A percentile compares a stretch with the other conserved stretches of the same genome.
Evolutionary conservation across 2,113 vertebrate species (phyloP).

Genomic region (Varanus komodoensis): DNA sequence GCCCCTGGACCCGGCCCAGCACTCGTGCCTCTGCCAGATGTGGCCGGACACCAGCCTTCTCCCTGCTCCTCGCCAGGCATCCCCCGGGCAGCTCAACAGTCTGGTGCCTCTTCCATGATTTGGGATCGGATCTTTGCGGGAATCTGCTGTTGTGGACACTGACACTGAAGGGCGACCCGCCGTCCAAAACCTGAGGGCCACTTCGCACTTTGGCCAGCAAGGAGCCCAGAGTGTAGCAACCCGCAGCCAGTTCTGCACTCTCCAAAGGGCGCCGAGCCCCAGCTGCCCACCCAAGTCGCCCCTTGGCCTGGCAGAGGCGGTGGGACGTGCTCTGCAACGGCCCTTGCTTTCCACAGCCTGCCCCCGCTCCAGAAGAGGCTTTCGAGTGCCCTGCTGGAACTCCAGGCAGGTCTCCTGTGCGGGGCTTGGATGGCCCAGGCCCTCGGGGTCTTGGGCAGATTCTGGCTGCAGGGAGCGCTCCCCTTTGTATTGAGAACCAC

Average conservation of each 20-base stretch:
- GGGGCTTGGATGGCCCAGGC: too few relatives aligned
- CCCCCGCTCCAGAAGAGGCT: neutral
- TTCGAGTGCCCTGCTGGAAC: too few relatives aligned
- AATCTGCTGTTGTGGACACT: neutral
- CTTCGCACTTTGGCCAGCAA: neutral
- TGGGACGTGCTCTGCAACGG: too few relatives aligned
- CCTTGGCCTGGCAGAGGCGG: too few relatives aligned
- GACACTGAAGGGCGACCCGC: neutral
- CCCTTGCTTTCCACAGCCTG: neutral
- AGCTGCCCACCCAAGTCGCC: too few relatives aligned
- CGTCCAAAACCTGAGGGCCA: neutral
- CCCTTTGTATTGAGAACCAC: too few relatives aligned
- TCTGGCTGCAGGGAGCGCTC: too few relatives aligned
- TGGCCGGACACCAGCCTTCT: neutral
- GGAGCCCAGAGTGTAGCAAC: neutral
- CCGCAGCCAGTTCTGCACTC: neutral
- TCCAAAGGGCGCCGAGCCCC: neutral
- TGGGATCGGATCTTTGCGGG: neutral
- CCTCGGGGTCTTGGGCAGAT: too few relatives aligned
- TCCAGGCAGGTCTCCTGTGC: too few relatives aligned
- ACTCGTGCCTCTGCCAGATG: neutral
- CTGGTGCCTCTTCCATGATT: neutral
- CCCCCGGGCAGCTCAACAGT: neutral
- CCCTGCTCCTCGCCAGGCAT: neutral
- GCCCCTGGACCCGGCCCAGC: neutral